These are phyloP conservation scores for Phaonia tiefii DNA, from an alignment of 2,888 invertebrate genomes.

Conservation along the genomic window DNA sequence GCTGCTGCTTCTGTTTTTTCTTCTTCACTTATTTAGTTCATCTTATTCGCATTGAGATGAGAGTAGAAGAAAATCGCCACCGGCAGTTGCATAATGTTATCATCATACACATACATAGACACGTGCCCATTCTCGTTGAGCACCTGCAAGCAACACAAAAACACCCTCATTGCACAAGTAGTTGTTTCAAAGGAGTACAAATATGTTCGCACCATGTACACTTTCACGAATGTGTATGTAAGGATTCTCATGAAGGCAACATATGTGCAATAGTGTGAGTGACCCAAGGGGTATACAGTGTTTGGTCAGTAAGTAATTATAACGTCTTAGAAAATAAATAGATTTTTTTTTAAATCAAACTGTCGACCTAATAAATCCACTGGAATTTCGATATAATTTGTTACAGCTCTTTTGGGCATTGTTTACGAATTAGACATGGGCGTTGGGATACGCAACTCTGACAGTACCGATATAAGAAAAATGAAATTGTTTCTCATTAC, in stretches of 20 bases:
- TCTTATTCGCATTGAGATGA: slow-evolving; percentile 18
- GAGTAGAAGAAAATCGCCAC: slow-evolving; percentile 65
- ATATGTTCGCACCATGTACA: slow-evolving; percentile 21
- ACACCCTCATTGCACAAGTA: neutral
- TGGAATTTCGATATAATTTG: too few species aligned
- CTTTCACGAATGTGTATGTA: slow-evolving; percentile 1
- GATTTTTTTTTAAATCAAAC: too few species aligned
- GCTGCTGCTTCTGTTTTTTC: slow-evolving; percentile 18
- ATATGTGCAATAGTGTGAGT: neutral
- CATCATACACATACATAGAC: slow-evolving; percentile 23
- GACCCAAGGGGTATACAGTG: slow-evolving; percentile 3
- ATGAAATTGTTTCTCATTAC: too few species aligned
- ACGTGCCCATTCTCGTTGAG: slow-evolving; percentile 17
- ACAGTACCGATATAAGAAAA: too few species aligned
- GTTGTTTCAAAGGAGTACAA: slow-evolving; percentile 19
- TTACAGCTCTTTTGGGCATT: too few species aligned
- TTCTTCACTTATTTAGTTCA: neutral
- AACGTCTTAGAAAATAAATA: neutral
- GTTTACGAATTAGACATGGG: too few species aligned
- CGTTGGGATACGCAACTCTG: too few species aligned
- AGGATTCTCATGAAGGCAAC: slow-evolving; percentile 14
- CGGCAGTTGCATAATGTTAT: slow-evolving; percentile 67
- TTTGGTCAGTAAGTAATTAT: neutral
- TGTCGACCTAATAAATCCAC: too few species aligned
- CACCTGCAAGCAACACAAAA: slow-evolving; percentile 50